These are phyloP conservation scores for Enhydra lutris DNA, from an alignment of 2,113 vertebrate genomes.

Conservation along the genomic window DNA sequence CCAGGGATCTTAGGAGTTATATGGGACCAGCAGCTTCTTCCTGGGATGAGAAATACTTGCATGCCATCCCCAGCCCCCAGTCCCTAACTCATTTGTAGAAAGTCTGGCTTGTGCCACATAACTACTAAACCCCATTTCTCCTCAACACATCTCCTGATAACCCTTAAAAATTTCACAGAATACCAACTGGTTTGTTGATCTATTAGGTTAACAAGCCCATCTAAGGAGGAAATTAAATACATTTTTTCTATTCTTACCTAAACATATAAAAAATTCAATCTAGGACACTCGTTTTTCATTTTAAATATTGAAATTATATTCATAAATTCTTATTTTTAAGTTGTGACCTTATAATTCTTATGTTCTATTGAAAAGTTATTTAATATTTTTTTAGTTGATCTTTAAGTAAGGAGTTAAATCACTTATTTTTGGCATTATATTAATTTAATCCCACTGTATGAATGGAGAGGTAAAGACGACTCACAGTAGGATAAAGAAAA, in stretches of 20 bases:
- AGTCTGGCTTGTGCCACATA: not conserved
- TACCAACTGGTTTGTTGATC: not conserved
- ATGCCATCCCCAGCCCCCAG: not conserved
- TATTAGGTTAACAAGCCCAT: not conserved
- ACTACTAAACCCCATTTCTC: not conserved
- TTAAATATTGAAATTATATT: not conserved
- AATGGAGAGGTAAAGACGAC: not conserved
- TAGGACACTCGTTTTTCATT: not conserved
- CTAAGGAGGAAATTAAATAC: not conserved
- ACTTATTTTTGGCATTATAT: not conserved
- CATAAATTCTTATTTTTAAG: not conserved
- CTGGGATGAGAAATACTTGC: not conserved
- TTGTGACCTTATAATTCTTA: not conserved
- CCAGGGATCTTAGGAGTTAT: not conserved
- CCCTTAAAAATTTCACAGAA: not conserved
- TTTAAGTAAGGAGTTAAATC: not conserved
- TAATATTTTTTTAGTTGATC: not conserved
- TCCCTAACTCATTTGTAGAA: too few species aligned
- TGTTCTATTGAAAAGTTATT: not conserved
- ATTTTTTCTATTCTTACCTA: not conserved
- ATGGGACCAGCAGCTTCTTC: accelerated
- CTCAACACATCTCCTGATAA: not conserved
- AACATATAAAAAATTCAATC: not conserved
- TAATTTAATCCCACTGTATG: not conserved
- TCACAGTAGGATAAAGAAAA: not conserved